Evolutionary conservation across 1,140 invertebrate genomes (phyloP), one percentile per base, ranked within the genome.

Genomic region (Ostrea denselamellosa): DNA sequence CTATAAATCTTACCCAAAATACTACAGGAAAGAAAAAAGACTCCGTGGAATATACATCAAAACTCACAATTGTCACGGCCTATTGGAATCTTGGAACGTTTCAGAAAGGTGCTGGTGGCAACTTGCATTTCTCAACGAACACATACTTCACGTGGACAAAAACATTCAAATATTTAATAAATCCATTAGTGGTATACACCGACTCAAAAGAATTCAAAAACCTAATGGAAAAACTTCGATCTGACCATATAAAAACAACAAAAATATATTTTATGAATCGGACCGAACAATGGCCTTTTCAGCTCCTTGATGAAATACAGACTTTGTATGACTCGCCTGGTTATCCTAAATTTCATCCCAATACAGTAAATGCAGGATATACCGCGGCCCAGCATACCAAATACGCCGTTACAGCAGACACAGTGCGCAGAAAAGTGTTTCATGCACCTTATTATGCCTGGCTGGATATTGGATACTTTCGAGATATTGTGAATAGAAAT

Each of bases 391-490:
- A 90, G 71, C 89, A 92, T 86, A 85, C 92, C 17, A 92, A 92
- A 88, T 92, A 89, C 86, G 90, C 89, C 12, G 28, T 90, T 10
- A 85, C 93, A 4, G 53, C 54, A 2, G 22, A 88, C 12, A 86
- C 92, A 3, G 54, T 90, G 2, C 62, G 87, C 8, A 68, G 84
- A 14, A 83, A 90, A 62, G 81, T 83, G 22, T 91, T 92, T 53
- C 68, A 68, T 3, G 89, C 90, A 3, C 77, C 86, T 52, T 90
- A 90, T 83, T 90, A 89, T 83, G 90, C 90, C 54, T 93, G 92
- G 92, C 12, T 93, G 14, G 92, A 93, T 86, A 83, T 92, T 14
- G 92, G 92, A 17, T 92, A 92, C 85, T 93, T 92, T 77, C 85
- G 92, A 17, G 89, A 92, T 25, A 62, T 92, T 51, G 87, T 86